Percentiles rank a stretch among this genome's conserved stretches.
phyloP scores from a whole-genome alignment of 2,113 vertebrate genomes.

The Rattus rattus region DNA sequence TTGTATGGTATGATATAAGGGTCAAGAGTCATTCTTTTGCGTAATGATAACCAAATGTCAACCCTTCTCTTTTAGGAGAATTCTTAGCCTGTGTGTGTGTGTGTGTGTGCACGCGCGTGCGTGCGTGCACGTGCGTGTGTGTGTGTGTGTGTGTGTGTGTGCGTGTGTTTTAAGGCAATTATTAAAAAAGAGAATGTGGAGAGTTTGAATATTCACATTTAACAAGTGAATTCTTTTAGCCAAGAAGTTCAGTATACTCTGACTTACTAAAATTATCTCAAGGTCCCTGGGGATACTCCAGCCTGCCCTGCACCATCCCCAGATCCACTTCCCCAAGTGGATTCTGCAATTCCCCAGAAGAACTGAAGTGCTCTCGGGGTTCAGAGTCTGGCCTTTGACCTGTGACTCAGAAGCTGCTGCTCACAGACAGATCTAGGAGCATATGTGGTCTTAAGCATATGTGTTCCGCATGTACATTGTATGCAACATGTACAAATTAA shows the following conservation, averaged over 20 bases:
- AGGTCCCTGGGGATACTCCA: not conserved
- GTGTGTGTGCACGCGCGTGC: not conserved
- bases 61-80: not conserved
- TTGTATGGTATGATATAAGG: not conserved
- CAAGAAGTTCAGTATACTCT: not conserved
- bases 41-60: slow-evolving; percentile 3
- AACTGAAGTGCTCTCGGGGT: not conserved
- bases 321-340: not conserved
- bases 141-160: not conserved
- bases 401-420: not conserved
- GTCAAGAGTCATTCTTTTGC: slow-evolving; percentile 1
- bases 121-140: not conserved
- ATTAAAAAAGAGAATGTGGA: not conserved
- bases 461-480: not conserved
- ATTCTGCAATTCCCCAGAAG: not conserved
- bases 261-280: not conserved
- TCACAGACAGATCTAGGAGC: accelerated
- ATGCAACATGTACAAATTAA: not conserved
- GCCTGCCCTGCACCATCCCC: too few relatives aligned
- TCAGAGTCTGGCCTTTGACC: not conserved
- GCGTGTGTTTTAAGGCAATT: not conserved
- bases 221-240: slow-evolving; percentile 7
- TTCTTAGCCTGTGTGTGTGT: not conserved
- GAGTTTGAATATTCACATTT: slow-evolving; percentile 16
- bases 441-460: accelerated